Base-by-base conservation (phyloP, 2,797 vertebrate genomes). In the Lycodopsis pacificus region DNA sequence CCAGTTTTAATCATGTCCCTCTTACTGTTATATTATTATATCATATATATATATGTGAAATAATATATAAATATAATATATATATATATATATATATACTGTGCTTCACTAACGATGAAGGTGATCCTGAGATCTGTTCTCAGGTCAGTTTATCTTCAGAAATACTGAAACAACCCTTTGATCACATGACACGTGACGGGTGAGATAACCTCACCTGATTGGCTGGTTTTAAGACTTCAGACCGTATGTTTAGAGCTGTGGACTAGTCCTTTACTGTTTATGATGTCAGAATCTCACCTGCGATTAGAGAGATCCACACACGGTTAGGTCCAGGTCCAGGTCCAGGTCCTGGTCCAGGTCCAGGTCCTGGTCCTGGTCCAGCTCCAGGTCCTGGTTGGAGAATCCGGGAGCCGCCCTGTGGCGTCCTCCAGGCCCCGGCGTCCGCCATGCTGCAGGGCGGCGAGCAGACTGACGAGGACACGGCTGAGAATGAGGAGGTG, bases 251-350 rank as follows among this genome's bases (percentile, higher is more conserved):
- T 19, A 34, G 13, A 34, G 46, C 4, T 17, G 3, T 1, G 2
- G 17, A 36, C 61, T 25, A 20, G n/a, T 56, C 56, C 58, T 73
- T 40, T 9, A 40, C n/a, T 38, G 22, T 59, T 22, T 27, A 9
- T 65, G 54, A 70, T 1, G 32, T 58, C 40, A 56, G 19, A 70
- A 15, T 27, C 90, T 91, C 65, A 96, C 95, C 95, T 92, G 94
- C 95, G 9, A 96, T 92, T 53, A 95, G 87, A 15, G 95, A 95
- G 80, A 96, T 96, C 95, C 95, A 96, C 76, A 96, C 94, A 14
- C 90, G 79, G 71, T 94, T 91, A 3, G 85, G 66, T 38, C 38
- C 66, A 25, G 46, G 34, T 3, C 14, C 77, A 2, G 83, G 66
- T 36, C 38, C 65, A 14, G 44, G 9, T 27, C 70, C 65, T 3